These are phyloP conservation scores for Hormiphora californensis DNA, from an alignment of 37 sponge, comb jelly and placozoan species.

Conservation along the genomic window DNA sequence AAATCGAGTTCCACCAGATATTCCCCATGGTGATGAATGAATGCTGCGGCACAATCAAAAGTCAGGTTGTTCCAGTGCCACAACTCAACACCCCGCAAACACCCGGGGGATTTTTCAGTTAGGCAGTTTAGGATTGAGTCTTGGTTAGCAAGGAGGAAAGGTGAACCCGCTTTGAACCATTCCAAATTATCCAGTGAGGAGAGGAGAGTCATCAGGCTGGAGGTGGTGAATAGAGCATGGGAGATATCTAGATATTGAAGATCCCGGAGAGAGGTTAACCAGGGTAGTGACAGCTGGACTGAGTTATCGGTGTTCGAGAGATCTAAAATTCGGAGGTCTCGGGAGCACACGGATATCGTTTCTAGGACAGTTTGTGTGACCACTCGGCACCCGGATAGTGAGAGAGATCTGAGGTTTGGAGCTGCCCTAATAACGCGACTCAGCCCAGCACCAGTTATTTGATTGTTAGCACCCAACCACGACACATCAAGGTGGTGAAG, in stretches of 20 bases:
- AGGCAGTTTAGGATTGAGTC: neutral
- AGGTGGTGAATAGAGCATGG: slow-evolving; percentile 8
- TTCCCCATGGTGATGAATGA: neutral
- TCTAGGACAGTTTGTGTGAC: slow-evolving; percentile 14
- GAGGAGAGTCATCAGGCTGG: neutral
- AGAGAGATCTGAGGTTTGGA: neutral
- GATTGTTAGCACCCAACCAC: slow-evolving; percentile 46
- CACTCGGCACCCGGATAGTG: neutral
- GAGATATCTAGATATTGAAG: neutral
- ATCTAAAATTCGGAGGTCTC: neutral
- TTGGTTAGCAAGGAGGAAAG: slow-evolving; percentile 23
- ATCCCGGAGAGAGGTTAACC: neutral
- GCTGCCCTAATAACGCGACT: neutral
- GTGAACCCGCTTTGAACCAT: neutral
- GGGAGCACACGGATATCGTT: neutral
- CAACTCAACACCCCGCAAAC: slow-evolving; percentile 2
- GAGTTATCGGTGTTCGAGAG: neutral
- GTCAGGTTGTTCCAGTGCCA: slow-evolving; percentile 41
- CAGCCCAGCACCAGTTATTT: neutral
- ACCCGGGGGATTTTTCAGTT: neutral
- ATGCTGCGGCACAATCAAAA: neutral
- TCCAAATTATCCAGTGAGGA: neutral
- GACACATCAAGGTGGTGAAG: neutral
- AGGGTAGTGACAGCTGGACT: slow-evolving; percentile 16
- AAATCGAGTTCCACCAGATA: neutral